Base-by-base conservation (phyloP, 2,888 invertebrate species). In the Lapara coniferarum region DNA sequence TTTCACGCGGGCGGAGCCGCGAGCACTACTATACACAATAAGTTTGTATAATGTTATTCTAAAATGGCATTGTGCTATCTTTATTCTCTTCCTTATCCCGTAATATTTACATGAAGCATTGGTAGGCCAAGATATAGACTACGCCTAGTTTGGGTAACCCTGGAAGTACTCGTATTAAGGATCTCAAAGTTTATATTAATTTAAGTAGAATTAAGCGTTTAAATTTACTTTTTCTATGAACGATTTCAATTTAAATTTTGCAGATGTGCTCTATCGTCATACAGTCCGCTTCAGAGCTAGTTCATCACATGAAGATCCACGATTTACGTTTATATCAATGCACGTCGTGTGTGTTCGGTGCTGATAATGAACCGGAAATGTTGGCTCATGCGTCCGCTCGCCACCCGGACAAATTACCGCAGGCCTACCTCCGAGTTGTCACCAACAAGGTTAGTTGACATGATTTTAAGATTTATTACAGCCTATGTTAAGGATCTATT, bases 371-470 rank as follows among this genome's bases (percentile, higher is more conserved):
- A 72, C 46, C 69, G 0, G 87, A 85, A 2, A 75, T 94, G 70
- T 73, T 94, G 67, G 77, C 80, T 0, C 94, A 94, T 73, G 81
- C 89, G 0, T 86, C 92, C 0, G 57, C 76, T 4, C 59, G 80
- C 8, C 95, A 95, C 71, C 94, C 95, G 0, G 71, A 84, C 2
- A 82, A 82, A 66, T 89, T 90, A 66, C 91, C 92, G 0, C 88
- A 89, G 66, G 89, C 91, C 0, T 93, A 93, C 70, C 74, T 94
- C 46, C 81, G 94, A 69, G 84, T 92, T 57, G 87, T 89, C 53
- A 86, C 87, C 6, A 86, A 79, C 59, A 88, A 87, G 83, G 92
- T 92, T 77, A 58, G 14, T 58, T 37, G 6, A 19, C 0, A 37
- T 56, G 14, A 12, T 19, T 56, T 56, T 56, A 16, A 16, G 5